Evolutionary conservation across 2,113 vertebrate species (phyloP), one percentile per base, ranked within the genome.

Genomic region (Connochaetes taurinus): DNA sequence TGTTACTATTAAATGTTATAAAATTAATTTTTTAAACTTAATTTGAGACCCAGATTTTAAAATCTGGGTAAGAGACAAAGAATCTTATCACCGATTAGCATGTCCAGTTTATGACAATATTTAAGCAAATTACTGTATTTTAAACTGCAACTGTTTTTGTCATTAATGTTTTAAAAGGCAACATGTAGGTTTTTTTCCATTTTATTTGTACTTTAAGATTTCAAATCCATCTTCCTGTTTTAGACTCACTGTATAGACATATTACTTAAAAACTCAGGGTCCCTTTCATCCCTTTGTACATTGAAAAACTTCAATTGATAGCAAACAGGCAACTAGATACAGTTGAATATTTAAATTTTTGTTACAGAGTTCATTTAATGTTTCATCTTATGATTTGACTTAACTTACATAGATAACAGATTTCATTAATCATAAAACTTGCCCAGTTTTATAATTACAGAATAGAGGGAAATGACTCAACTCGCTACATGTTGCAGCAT

Each of bases 251-350:
- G 31, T 83, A 21, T 87, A 96, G 62, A 97, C 81, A 90, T 91
- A 83, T 94, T 96, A 91, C 97, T 93, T 97, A 97, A 98, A 98
- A 95, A 87, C 98, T 98, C 98, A 98, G 98, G 98, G 97, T 52
- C 95, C 82, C 87, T 95, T 92, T 90, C 36, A 76, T 93, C 84
- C 36, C 27, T 98, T 92, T 95, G 74, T 90, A 96, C 90, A 78
- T 40, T 93, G 71, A 87, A 74, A 97, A 91, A 67, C 29, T 98
- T 97, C 88, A 95, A 27, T 95, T 94, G 93, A 43, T 96, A 93
- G 67, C 78, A 96, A 92, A 93, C 23, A 96, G 96, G 52, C 87
- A 91, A 31, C 87, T 97, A 96, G 71, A 91, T 95, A 40, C 84
- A 96, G 84, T 82, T 85, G 47, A 76, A 85, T 97, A 95, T 81